Conservation (phyloP, 2,113 vertebrate species). For the Nerophis lumbriciformis region DNA sequence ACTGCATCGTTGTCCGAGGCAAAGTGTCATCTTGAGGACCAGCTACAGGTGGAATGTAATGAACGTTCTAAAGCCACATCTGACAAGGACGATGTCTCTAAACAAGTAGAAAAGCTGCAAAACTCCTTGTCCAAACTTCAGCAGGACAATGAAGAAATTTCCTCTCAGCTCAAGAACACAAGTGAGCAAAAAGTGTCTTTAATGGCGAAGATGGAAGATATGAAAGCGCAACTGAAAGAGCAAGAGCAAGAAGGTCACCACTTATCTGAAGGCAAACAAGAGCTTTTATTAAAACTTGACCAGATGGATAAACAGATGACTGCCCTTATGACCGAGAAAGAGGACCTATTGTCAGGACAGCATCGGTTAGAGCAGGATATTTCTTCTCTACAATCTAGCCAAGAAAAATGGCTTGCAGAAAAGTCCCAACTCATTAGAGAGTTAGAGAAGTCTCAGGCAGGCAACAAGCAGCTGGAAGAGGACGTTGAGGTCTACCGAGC, state of each 20-base stretch:
- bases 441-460: slow-evolving; percentile 51
- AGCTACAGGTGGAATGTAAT: slow-evolving; percentile 54
- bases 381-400: slow-evolving; percentile 53
- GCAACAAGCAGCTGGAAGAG: slow-evolving; percentile 49
- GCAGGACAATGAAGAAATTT: slow-evolving; percentile 69
- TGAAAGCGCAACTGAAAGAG: slow-evolving; percentile 59
- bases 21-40: slow-evolving; percentile 64
- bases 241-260: slow-evolving; percentile 62
- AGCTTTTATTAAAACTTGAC: slow-evolving; percentile 59
- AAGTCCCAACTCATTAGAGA: slow-evolving; percentile 49
- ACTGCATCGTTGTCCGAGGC: slow-evolving; percentile 59
- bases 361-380: slow-evolving; percentile 62
- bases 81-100: slow-evolving; percentile 61
- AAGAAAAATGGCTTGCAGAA: slow-evolving; percentile 61
- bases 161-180: slow-evolving; percentile 64
- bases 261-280: slow-evolving; percentile 60
- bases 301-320: slow-evolving; percentile 57
- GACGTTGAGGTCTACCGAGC: slow-evolving; percentile 66
- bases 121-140: slow-evolving; percentile 56
- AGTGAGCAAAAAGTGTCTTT: slow-evolving; percentile 71
- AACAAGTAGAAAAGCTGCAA: slow-evolving; percentile 65
- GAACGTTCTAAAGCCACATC: slow-evolving; percentile 60
- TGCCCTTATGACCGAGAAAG: slow-evolving; percentile 67
- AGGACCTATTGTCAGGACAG: slow-evolving; percentile 60
- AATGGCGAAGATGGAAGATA: slow-evolving; percentile 59